Conservation (phyloP, 2,113 vertebrate species). For the Callipepla californica region DNA sequence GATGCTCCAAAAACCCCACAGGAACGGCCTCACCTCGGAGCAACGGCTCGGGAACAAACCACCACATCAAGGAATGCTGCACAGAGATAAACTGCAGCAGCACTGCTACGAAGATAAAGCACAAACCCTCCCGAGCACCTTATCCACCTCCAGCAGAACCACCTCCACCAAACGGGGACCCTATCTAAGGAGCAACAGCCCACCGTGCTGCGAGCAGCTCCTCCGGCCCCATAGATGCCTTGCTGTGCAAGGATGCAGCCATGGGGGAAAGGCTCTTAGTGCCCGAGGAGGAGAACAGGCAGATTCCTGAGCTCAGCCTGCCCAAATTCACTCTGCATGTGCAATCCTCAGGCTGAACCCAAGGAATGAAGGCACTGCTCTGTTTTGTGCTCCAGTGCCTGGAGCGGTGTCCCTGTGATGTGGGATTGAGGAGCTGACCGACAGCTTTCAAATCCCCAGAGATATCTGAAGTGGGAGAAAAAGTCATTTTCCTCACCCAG, state of each 20-base stretch:
- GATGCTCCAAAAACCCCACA: background rate
- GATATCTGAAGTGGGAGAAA: too few relatives aligned
- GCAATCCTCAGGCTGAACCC: background rate
- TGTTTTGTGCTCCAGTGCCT: rapidly evolving
- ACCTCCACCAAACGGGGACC: background rate
- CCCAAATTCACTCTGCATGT: too few relatives aligned
- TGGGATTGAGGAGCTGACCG: too few relatives aligned
- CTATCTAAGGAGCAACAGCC: constrained; percentile 48
- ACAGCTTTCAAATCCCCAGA: too few relatives aligned
- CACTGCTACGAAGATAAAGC: constrained; percentile 11
- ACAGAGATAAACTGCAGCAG: constrained; percentile 8
- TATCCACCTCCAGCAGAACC: constrained; percentile 57
- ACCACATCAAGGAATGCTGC: background rate
- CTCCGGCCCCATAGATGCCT: background rate
- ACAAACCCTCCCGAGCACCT: background rate
- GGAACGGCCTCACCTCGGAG: constrained; percentile 19
- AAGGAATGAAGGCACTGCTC: rapidly evolving
- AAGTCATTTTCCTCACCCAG: too few relatives aligned
- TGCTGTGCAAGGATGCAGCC: background rate
- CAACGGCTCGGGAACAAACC: background rate
- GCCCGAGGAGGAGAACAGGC: background rate
- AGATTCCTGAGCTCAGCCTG: background rate
- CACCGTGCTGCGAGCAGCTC: background rate
- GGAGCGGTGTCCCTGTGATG: background rate
- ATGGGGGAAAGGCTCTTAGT: background rate